Evolutionary conservation across 1,140 invertebrate genomes (phyloP), one percentile per base, ranked within the genome.

Genomic region (Luehdorfia chinensis): DNA sequence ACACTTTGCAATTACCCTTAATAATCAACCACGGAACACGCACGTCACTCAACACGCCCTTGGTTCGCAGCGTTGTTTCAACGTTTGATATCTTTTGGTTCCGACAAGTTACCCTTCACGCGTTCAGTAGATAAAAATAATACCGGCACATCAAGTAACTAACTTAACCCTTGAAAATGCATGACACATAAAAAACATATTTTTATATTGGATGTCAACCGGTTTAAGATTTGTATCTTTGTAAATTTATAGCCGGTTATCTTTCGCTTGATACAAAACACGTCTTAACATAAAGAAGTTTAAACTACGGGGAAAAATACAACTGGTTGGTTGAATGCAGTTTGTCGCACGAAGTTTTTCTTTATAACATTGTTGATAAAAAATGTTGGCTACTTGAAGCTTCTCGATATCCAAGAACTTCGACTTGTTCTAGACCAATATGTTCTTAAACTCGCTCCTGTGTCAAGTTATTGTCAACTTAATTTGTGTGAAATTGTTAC

Each of bases 291-390:
- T 23, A 37, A 37, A 37, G 34, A 37, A 37, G 34, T 37, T 23
- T 37, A 21, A 37, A 37, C 34, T 37, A 19, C 15, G n/a, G 18
- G 7, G 34, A 21, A 21, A 13, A 16, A 33, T n/a, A 18, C 32
- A 33, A 37, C 34, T 37, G 34, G 34, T 37, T 21, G 6, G 34
- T 37, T 21, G 18, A 37, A 16, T 37, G 18, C 34, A 21, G 34
- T 37, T 36, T 30, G 27, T 30, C 34, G 34, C 34, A 6, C 16
- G 18, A 37, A 37, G 34, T 37, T 37, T 37, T 37, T 37, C 34
- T 21, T 37, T 21, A 23, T 11, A 12, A 9, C 34, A 6, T 9
- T 16, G 21, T 19, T 18, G 34, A 2, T 33, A 16, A 13, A 33
- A 9, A 16, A 16, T 33, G 15, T 9, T 14, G 8, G 11, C 31